Percentiles rank a stretch among this genome's conserved stretches.
phyloP scores from a whole-genome alignment of 2,113 vertebrate genomes.

The Sphaerodactylus townsendi region DNA sequence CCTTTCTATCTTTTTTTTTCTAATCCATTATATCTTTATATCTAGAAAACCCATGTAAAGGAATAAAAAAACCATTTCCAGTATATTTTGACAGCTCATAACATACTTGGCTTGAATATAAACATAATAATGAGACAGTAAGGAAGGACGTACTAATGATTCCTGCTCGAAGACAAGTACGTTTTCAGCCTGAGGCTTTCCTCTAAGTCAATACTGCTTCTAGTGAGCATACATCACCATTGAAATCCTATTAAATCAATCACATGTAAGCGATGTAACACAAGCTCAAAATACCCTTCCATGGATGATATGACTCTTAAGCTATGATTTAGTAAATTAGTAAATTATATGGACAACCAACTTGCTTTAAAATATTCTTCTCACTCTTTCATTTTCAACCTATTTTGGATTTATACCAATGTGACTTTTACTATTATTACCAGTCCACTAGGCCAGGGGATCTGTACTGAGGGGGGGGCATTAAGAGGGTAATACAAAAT shows the following conservation, averaged over 20 bases:
- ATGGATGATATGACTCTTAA: neutral
- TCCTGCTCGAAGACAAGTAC: conserved; percentile 58
- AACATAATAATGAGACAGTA: conserved; percentile 72
- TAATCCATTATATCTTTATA: conserved; percentile 48
- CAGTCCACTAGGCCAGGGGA: neutral
- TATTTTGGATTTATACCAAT: conserved; percentile 12
- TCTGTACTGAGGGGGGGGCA: no score
- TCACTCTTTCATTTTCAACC: neutral
- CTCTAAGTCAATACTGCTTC: conserved; percentile 70
- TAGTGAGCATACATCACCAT: conserved; percentile 59
- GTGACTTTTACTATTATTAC: neutral
- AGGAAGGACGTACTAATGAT: conserved; percentile 63
- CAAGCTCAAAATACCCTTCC: conserved; percentile 39
- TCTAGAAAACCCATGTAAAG: conserved; percentile 61
- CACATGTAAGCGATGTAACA: conserved; percentile 61
- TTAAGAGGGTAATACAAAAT: neutral
- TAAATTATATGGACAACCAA: conserved; percentile 41
- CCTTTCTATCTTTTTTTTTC: conserved; percentile 30
- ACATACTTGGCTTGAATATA: conserved; percentile 63
- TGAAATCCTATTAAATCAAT: conserved; percentile 68
- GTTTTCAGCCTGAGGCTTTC: conserved; percentile 75
- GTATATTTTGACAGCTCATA: conserved; percentile 41
- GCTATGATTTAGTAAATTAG: conserved; percentile 34
- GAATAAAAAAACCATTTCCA: conserved; percentile 39
- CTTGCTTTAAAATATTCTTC: conserved; percentile 26